These are phyloP conservation scores for Blomia tropicalis DNA, from an alignment of 2,888 invertebrate species.

Conservation along the genomic window DNA sequence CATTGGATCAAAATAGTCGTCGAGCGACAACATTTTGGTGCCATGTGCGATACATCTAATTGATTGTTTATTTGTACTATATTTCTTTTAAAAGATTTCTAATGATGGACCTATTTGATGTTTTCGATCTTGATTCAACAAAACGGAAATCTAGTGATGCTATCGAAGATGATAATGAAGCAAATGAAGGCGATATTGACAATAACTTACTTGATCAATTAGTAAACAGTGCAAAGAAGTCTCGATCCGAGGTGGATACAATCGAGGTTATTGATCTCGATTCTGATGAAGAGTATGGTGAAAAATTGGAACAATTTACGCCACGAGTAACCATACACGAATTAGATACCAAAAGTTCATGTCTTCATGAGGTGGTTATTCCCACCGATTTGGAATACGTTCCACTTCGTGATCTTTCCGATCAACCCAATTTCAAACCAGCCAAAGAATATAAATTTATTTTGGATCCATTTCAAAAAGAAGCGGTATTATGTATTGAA, in stretches of 20 bases:
- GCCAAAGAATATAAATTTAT: constrained; percentile 85
- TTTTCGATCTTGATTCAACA: constrained; percentile 1
- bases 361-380: constrained; percentile 68
- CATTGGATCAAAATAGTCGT: too few species aligned
- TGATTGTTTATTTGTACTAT: too few species aligned
- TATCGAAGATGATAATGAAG: not conserved
- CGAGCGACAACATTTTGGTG: too few species aligned
- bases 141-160: constrained; percentile 11
- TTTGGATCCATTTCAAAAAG: constrained; percentile 92
- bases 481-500: constrained; percentile 87
- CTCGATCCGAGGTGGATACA: not conserved
- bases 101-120: constrained; percentile 16
- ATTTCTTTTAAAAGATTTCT: too few species aligned
- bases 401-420: constrained; percentile 40
- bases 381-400: constrained; percentile 70
- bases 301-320: constrained; percentile 6
- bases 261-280: not conserved
- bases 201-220: constrained; percentile 3
- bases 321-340: constrained; percentile 68
- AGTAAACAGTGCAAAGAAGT: constrained; percentile 1
- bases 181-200: not conserved
- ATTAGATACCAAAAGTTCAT: constrained; percentile 75
- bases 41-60: too few species aligned
- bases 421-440: constrained; percentile 47
- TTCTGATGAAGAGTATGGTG: constrained; percentile 1